Conservation (phyloP, 2,888 invertebrate species). For the Anagyrus pseudococci region DNA sequence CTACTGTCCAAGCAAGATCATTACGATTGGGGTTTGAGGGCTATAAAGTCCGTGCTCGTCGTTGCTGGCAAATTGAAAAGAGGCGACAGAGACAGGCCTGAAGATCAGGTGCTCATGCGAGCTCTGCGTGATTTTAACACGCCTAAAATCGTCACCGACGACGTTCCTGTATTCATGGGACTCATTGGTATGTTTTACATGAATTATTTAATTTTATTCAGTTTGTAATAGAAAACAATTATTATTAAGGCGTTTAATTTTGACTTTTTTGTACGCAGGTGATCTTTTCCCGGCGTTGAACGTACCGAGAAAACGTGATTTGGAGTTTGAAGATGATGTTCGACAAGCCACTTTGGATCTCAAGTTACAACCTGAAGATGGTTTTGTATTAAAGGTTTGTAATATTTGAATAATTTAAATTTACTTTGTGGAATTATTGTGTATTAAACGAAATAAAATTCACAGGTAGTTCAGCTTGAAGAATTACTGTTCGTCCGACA, state of each 20-base stretch:
- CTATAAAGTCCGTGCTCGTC: slow-evolving; percentile 94
- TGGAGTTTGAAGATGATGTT: slow-evolving; percentile 83
- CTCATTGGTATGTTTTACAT: slow-evolving; percentile 73
- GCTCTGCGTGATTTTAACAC: slow-evolving; percentile 93
- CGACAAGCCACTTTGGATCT: slow-evolving; percentile 80
- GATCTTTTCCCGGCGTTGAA: slow-evolving; percentile 92
- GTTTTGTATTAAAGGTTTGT: slow-evolving; percentile 79
- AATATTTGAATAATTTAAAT: neutral
- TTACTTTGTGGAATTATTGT: too few species aligned
- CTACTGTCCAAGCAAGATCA: slow-evolving; percentile 94
- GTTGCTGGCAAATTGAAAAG: slow-evolving; percentile 91
- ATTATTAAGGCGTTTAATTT: too few species aligned
- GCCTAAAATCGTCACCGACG: slow-evolving; percentile 93
- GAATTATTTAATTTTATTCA: too few species aligned
- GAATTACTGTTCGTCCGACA: slow-evolving; percentile 93
- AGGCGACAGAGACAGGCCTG: slow-evolving; percentile 77
- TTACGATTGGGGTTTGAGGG: slow-evolving; percentile 95
- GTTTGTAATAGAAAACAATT: too few species aligned
- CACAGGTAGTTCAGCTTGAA: slow-evolving; percentile 86
- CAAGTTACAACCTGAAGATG: slow-evolving; percentile 89
- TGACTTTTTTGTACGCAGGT: slow-evolving; percentile 41
- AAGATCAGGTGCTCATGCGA: slow-evolving; percentile 94
- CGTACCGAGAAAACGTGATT: slow-evolving; percentile 85
- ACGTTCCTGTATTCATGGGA: slow-evolving; percentile 91
- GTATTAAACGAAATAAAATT: too few species aligned